These are phyloP conservation scores for Palaemon carinicauda DNA, from an alignment of 1,140 invertebrate species.

Conservation along the genomic window DNA sequence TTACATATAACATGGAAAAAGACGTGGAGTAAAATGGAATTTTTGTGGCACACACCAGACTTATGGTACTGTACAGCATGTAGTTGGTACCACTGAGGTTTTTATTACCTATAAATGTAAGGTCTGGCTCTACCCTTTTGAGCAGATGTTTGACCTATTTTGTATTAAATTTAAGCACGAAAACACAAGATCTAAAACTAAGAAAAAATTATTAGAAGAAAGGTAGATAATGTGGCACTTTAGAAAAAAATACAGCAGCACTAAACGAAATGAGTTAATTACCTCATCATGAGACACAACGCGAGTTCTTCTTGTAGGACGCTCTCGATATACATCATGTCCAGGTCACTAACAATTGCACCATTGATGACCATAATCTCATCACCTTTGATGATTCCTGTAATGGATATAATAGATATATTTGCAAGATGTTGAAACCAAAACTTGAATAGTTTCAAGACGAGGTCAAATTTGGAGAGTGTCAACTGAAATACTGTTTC, in stretches of 20 bases:
- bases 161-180: too few relatives aligned
- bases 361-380: conserved; percentile 99
- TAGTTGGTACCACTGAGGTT: too few relatives aligned
- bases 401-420: not conserved
- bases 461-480: not conserved
- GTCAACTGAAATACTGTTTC: not conserved
- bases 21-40: too few relatives aligned
- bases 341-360: conserved; percentile 94
- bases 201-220: too few relatives aligned
- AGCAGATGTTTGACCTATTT: too few relatives aligned
- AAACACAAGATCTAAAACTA: too few relatives aligned
- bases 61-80: too few relatives aligned
- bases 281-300: conserved; percentile 95
- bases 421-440: not conserved
- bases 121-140: too few relatives aligned
- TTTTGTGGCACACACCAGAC: too few relatives aligned
- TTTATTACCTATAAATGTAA: too few relatives aligned
- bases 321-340: conserved; percentile 98
- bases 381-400: conserved; percentile 95
- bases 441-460: not conserved
- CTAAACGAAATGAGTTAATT: not conserved
- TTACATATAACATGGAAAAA: too few relatives aligned
- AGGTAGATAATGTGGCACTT: too few relatives aligned
- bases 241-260: not conserved
- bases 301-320: conserved; percentile 93